Evolutionary conservation across 2,888 invertebrate genomes (phyloP), one percentile per base, ranked within the genome.

Genomic region (Eristalinus sepulchralis): DNA sequence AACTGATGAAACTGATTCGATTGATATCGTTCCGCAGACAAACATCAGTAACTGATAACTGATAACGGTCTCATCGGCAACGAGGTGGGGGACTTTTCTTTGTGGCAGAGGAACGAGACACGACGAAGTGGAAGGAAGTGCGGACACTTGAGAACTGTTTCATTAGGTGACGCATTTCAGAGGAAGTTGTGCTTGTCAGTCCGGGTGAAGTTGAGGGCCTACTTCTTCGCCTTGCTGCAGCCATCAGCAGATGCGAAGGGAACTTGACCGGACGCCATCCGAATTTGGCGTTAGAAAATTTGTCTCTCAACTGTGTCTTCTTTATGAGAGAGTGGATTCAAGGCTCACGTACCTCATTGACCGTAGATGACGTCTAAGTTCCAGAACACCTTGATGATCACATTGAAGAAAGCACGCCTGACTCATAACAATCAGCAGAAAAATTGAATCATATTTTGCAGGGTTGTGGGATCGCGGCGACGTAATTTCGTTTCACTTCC

Each of bases 11-110:
- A 78, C 70, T 17, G 55, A 75, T 57, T 57, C 11, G 24, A 47
- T 62, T 67, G 62, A 71, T 86, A 75, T 70, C 71, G 36, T 6
- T 79, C 66, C 53, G 55, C 80, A 78, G 82, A 73, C 73, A 82
- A 78, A 82, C 33, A 82, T 70, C 62, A 83, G 73, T 78, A 68
- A 13, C 22, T 71, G 86, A 86, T 86, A 83, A 79, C 71, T 24
- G 22, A n/a, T 75, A 47, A 73, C 68, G 20, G 82, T 63, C 33
- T 39, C 24, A 31, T n/a, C 10, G 34, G 27, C 47, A 22, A 27
- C 33, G 9, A 9, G 1, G 57, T 47, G 17, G 47, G 47, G 47
- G 47, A 47, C 17, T 63, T 68, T 33, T 80, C 59, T 60, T 53
- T 2, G 11, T 3, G 66, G 36, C 27, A 33, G 17, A 67, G 31